Evolutionary conservation across 2,113 vertebrate species (phyloP).

Genomic region (Tragelaphus imberbis): DNA sequence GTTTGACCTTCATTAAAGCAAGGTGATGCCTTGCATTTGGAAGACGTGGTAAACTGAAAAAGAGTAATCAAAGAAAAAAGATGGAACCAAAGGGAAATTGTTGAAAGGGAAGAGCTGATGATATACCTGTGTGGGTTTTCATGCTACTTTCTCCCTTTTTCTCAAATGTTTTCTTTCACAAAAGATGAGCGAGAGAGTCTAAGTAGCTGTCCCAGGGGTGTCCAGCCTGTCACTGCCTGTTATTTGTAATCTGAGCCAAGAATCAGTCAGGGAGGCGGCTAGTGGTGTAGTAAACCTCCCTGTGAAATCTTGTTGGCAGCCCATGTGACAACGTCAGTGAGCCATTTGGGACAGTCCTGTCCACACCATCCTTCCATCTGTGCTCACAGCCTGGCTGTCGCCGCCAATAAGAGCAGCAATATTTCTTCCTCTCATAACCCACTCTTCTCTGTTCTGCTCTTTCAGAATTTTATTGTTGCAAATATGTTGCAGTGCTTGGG

Average conservation of each 20-base stretch:
- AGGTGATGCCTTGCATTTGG: neutral
- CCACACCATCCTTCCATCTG: neutral
- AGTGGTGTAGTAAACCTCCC: neutral
- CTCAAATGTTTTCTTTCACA: neutral
- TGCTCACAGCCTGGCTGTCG: neutral
- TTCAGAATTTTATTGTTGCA: neutral
- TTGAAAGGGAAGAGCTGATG: slow-evolving; percentile 29
- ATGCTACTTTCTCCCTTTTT: slow-evolving; percentile 7
- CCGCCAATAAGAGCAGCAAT: rapidly evolving
- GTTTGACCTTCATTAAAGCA: slow-evolving; percentile 4
- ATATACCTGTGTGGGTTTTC: slow-evolving; percentile 16
- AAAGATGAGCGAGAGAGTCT: slow-evolving; percentile 9
- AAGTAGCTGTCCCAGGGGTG: neutral
- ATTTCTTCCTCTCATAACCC: neutral
- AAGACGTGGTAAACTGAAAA: neutral
- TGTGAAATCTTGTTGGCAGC: neutral
- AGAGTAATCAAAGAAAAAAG: slow-evolving; percentile 34
- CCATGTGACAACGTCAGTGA: neutral
- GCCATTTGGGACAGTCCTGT: neutral
- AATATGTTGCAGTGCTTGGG: neutral
- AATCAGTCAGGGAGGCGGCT: neutral
- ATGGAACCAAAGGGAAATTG: slow-evolving; percentile 14
- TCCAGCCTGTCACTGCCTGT: neutral
- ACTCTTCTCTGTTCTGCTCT: neutral
- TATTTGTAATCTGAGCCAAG: slow-evolving; percentile 31